A percentile compares a stretch with the other conserved stretches of the same genome.
Evolutionary conservation across 2,797 vertebrate genomes (phyloP).

Genomic region (Lagodon rhomboides): DNA sequence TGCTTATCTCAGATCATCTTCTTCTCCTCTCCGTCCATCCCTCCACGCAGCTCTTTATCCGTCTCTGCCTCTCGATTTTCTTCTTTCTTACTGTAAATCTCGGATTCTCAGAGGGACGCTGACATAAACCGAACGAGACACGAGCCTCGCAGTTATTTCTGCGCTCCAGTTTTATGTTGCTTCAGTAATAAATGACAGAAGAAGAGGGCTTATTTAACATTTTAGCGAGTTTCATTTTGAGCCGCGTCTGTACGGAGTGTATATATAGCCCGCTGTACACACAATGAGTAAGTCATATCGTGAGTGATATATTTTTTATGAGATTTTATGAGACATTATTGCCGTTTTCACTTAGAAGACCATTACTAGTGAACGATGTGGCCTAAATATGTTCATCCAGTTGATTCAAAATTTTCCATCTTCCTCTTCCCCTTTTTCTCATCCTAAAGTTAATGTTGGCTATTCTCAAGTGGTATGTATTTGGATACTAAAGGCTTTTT

Average conservation of each 20-base stretch:
- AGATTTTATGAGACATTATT: not conserved
- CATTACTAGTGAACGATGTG: constrained; percentile 3
- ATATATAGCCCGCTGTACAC: constrained; percentile 7
- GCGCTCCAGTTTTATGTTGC: constrained; percentile 33
- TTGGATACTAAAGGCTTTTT: constrained; percentile 2
- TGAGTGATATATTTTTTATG: not conserved
- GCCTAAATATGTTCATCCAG: constrained; percentile 12
- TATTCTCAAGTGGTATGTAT: not conserved
- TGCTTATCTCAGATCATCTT: constrained; percentile 59
- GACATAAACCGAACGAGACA: constrained; percentile 39
- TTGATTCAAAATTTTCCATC: not conserved
- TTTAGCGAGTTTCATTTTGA: constrained; percentile 31
- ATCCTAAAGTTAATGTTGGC: not conserved
- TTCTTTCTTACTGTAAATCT: constrained; percentile 48
- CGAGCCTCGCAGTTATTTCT: constrained; percentile 32
- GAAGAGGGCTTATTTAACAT: constrained; percentile 18
- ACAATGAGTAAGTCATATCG: not conserved
- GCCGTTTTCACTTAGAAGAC: not conserved
- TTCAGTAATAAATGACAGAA: constrained; percentile 36
- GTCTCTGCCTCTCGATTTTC: constrained; percentile 35
- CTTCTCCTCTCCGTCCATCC: constrained; percentile 36
- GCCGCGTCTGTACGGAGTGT: not conserved
- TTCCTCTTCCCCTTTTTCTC: not conserved
- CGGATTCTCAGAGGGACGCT: constrained; percentile 40
- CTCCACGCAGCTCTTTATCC: constrained; percentile 29